phyloP scores from a whole-genome alignment of 2,888 invertebrate genomes.

The Brachycybe producta region DNA sequence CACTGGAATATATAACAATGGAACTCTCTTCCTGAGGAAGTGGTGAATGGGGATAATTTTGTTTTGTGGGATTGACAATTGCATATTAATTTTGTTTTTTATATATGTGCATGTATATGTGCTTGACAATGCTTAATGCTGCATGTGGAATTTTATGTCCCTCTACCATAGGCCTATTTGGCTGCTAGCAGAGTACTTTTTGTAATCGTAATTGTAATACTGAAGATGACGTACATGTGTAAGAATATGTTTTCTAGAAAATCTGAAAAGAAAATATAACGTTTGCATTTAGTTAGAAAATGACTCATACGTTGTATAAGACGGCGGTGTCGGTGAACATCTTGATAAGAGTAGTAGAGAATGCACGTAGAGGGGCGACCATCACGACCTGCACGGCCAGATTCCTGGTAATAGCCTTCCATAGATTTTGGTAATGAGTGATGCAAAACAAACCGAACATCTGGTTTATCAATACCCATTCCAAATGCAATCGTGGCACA shows the following conservation, averaged over 20 bases:
- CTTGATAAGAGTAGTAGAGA: slow-evolving; percentile 74
- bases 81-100: too few relatives aligned
- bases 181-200: too few relatives aligned
- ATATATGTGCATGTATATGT: too few relatives aligned
- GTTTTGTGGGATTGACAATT: too few relatives aligned
- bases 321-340: slow-evolving; percentile 56
- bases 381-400: slow-evolving; percentile 91
- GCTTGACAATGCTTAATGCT: too few relatives aligned
- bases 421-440: slow-evolving; percentile 86
- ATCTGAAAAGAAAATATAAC: slow-evolving; percentile 13
- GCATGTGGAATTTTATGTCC: too few relatives aligned
- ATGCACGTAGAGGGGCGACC: slow-evolving; percentile 71
- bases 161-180: too few relatives aligned
- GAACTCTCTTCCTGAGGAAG: too few relatives aligned
- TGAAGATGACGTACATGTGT: too few relatives aligned
- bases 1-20: too few relatives aligned
- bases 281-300: background rate
- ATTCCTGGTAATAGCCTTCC: slow-evolving; percentile 95
- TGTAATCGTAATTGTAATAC: too few relatives aligned
- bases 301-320: slow-evolving; percentile 48
- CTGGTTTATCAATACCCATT: slow-evolving; percentile 98
- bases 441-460: slow-evolving; percentile 82
- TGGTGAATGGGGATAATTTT: too few relatives aligned
- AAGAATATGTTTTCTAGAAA: background rate
- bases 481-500: slow-evolving; percentile 98